Base-by-base conservation (phyloP, 2,888 invertebrate genomes). In the Lysandra coridon region DNA sequence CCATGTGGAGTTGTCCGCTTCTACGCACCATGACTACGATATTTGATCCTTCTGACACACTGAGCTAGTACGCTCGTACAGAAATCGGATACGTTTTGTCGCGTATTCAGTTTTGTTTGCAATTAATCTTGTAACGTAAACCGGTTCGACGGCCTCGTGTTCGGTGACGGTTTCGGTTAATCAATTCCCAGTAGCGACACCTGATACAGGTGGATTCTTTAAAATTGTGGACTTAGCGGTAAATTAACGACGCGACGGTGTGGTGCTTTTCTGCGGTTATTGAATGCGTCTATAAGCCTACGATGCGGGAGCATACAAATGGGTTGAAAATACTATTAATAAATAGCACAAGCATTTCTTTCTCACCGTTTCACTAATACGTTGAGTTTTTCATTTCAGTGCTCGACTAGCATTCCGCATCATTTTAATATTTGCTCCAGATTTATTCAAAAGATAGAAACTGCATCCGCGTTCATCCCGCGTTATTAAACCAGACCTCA, bases 21-120 rank as follows among this genome's bases (percentile, higher is more conserved):
- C 57, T 76, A 76, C 76, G 91, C 86, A 84, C 83, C 86, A 86
- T 89, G 90, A 87, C 88, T 88, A 86, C 87, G 92, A 90, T 88
- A 90, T 90, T 86, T 85, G 89, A 92, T 88, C 85, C 85, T 85
- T 85, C 84, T 90, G 90, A 91, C 91, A 91, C 87, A 90, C 86
- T 91, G 88, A 85, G 86, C 88, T 84, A 85, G 82, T 85, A 83
- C 82, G 78, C 80, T 73, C 75, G 79, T 78, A 40, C 79, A 40
- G 78, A 81, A 79, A 82, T 80, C 60, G 80, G 80, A 83, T 80
- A 83, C 74, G 44, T 76, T 76, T 76, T 76, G 76, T 76, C 17
- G 76, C 73, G 78, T 74, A 79, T 74, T 79, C 49, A 74, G 74
- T 79, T 74, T 74, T 62, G 80, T 82, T 82, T 80, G 82, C 79